These are phyloP conservation scores for Cephus runcator DNA, from an alignment of 2,888 invertebrate genomes.

Conservation along the genomic window DNA sequence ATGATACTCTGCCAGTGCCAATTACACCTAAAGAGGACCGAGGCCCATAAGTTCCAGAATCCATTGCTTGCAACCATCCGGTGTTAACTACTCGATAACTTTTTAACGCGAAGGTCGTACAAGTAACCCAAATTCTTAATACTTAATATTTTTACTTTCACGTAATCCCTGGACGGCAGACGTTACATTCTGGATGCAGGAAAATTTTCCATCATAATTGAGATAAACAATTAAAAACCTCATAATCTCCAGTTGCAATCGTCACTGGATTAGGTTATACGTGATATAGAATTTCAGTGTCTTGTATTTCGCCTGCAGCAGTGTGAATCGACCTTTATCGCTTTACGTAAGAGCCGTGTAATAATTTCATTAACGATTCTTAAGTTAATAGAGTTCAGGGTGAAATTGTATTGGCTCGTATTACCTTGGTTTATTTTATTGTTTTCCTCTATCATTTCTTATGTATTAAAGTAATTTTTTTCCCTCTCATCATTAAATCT, in stretches of 20 bases:
- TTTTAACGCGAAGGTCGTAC: constrained; percentile 24
- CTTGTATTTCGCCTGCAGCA: not conserved
- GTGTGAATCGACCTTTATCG: not conserved
- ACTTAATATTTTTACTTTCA: constrained; percentile 41
- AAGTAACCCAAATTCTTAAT: constrained; percentile 36
- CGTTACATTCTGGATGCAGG: constrained; percentile 7
- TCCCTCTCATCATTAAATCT: not conserved
- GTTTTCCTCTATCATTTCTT: not conserved
- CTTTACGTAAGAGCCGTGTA: not conserved
- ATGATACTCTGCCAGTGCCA: not conserved
- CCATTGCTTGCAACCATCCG: not conserved
- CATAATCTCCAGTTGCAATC: not conserved
- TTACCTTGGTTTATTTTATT: not conserved
- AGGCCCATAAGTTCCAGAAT: not conserved
- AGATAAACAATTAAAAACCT: not conserved
- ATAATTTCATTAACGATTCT: not conserved
- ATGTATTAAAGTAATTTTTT: not conserved
- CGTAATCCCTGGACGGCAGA: constrained; percentile 22
- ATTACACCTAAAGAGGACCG: not conserved
- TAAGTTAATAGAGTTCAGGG: not conserved
- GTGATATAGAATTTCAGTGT: not conserved
- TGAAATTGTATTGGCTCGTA: not conserved
- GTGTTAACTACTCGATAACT: constrained; percentile 1
- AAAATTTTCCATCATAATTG: not conserved
- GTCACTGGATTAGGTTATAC: not conserved